Evolutionary conservation across 2,797 vertebrate genomes (phyloP), one percentile per base, ranked within the genome.

Genomic region (Coilia nasus): DNA sequence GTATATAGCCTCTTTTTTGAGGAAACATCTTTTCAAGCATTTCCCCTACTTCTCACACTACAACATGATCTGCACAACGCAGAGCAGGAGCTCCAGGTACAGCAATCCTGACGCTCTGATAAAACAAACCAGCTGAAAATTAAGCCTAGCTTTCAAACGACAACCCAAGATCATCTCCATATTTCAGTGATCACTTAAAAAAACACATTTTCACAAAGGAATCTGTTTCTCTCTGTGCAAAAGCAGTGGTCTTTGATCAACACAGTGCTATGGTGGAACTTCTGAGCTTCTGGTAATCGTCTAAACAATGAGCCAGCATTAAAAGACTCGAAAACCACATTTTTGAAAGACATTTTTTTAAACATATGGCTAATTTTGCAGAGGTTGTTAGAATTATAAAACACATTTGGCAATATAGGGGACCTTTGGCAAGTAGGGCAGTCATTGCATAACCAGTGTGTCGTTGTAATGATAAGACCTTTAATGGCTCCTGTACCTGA

Each of bases 371-470:
- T 15, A 44, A 7, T 44, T 41, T 54, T 54, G 6, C 10, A 21
- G 1, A 19, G 71, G 35, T 28, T 41, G 35, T 21, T 78, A 4
- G 9, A 19, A 44, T 78, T 1, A 41, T 78, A 44, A 78, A 59
- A 44, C 50, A 54, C 14, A 9, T 54, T 54, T 54, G 50, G 50
- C 50, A 54, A 54, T 10, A 9, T 54, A 54, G 50, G 50, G 19
- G 17, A 21, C 35, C 35, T 78, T 44, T 78, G 71, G 71, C 71
- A 78, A 78, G 28, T 71, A 41, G 71, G 71, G 71, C 35, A 78
- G 44, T 71, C 35, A 28, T 4, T 31, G 15, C 35, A 9, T 44
- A 78, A 44, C 71, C 15, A 21, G 28, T 75, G 15, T 7, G 15
- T 21, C 19, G 9, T 44, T 78, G 31, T 9, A 6, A 75, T 75